A percentile compares a stretch with the other conserved stretches of the same genome.
These are phyloP conservation scores for Pseudomugil gertrudae DNA, from an alignment of 2,797 vertebrate genomes.

Conservation along the genomic window DNA sequence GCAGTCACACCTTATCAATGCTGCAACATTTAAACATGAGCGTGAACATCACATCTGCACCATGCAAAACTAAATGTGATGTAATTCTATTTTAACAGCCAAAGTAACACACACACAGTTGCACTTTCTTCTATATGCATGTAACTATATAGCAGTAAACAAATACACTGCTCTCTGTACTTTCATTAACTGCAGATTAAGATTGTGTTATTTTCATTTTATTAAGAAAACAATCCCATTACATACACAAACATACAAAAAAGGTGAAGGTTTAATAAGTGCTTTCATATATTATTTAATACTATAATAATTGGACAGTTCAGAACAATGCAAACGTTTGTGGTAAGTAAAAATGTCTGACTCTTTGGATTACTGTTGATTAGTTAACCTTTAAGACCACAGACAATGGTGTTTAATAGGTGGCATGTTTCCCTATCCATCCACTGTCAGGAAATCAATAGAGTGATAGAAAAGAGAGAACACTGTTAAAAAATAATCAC, in stretches of 20 bases:
- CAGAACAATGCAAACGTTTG: conserved; percentile 24
- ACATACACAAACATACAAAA: neutral
- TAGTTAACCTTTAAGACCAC: conserved; percentile 77
- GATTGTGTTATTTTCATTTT: conserved; percentile 19
- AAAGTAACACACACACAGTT: conserved; percentile 25
- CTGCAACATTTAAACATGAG: conserved; percentile 73
- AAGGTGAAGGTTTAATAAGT: neutral
- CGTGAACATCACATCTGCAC: conserved; percentile 63
- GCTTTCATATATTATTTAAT: too few species aligned
- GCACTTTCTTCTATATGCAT: conserved; percentile 9
- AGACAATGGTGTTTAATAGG: conserved; percentile 66
- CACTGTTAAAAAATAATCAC: conserved; percentile 50
- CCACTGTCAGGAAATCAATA: conserved; percentile 74
- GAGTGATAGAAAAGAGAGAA: conserved; percentile 44
- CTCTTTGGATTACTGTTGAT: conserved; percentile 71
- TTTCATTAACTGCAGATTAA: conserved; percentile 13
- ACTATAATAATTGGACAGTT: too few species aligned
- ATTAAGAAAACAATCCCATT: neutral
- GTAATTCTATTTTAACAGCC: conserved; percentile 62
- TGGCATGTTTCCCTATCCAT: conserved; percentile 50
- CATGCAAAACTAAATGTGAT: conserved; percentile 66
- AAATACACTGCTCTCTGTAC: neutral
- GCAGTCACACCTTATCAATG: conserved; percentile 80
- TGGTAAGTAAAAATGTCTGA: conserved; percentile 43
- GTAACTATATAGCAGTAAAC: conserved; percentile 13